These are phyloP conservation scores for Drosophila miranda DNA, from an alignment of 1,140 invertebrate species.

Conservation along the genomic window DNA sequence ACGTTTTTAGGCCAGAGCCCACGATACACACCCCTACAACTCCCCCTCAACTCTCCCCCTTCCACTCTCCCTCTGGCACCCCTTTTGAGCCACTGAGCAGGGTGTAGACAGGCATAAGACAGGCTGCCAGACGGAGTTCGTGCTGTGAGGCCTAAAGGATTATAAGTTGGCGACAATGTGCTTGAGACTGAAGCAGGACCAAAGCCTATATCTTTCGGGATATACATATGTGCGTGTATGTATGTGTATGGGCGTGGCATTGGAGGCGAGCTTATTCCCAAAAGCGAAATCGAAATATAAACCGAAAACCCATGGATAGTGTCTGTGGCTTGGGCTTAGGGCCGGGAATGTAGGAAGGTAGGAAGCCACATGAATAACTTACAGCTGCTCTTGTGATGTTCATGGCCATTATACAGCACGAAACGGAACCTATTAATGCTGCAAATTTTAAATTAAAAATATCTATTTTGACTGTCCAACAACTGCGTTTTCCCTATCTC, in stretches of 20 bases:
- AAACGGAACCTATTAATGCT: neutral
- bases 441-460: no score
- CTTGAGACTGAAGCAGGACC: slow-evolving; percentile 23
- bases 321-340: slow-evolving; percentile 9
- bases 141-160: slow-evolving; percentile 70
- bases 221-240: neutral
- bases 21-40: neutral
- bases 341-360: no score
- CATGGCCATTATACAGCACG: slow-evolving; percentile 15
- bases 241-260: slow-evolving; percentile 11
- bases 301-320: slow-evolving; percentile 19
- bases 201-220: slow-evolving; percentile 7
- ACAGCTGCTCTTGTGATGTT: slow-evolving; percentile 41
- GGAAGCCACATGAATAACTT: slow-evolving; percentile 40
- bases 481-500: no score
- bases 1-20: slow-evolving; percentile 29
- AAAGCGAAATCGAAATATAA: neutral
- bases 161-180: slow-evolving; percentile 46
- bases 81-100: neutral
- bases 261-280: slow-evolving; percentile 23
- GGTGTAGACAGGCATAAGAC: slow-evolving; percentile 64
- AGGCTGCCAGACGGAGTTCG: slow-evolving; percentile 41
- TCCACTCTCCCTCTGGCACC: no score
- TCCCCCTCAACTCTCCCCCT: no score
- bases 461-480: no score